Percentiles rank a stretch among this genome's conserved stretches.
These are phyloP conservation scores for Zaprionus nigranus DNA, from an alignment of 1,140 invertebrate species.

Conservation along the genomic window DNA sequence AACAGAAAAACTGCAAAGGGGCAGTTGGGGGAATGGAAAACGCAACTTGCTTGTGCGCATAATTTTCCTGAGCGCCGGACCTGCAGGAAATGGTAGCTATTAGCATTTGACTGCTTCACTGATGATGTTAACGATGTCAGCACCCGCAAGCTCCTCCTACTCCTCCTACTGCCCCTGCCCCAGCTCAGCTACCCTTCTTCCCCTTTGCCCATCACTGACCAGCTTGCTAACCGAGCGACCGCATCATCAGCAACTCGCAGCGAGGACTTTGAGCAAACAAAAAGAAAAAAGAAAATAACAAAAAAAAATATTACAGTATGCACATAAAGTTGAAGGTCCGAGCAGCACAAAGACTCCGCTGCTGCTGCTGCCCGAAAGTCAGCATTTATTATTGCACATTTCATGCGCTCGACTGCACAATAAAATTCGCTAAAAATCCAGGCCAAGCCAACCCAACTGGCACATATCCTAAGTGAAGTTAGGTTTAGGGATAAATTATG, in stretches of 20 bases:
- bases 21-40: slow-evolving; percentile 33
- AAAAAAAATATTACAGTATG: slow-evolving; percentile 57
- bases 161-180: neutral
- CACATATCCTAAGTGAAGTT: slow-evolving; percentile 12
- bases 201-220: neutral
- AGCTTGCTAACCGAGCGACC: neutral
- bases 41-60: slow-evolving; percentile 73
- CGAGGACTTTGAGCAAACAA: slow-evolving; percentile 6
- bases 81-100: slow-evolving; percentile 81
- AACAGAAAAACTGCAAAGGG: slow-evolving; percentile 25
- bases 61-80: slow-evolving; percentile 78
- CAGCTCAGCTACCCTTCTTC: neutral
- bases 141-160: neutral
- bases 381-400: slow-evolving; percentile 81
- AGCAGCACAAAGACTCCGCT: slow-evolving; percentile 58
- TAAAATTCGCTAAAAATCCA: slow-evolving; percentile 43
- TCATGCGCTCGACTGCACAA: slow-evolving; percentile 75
- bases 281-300: slow-evolving; percentile 18
- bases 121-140: slow-evolving; percentile 80
- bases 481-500: neutral
- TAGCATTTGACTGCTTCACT: slow-evolving; percentile 82
- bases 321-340: slow-evolving; percentile 71
- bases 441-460: slow-evolving; percentile 7
- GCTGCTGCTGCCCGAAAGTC: slow-evolving; percentile 48
- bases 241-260: slow-evolving; percentile 11